phyloP scores from a whole-genome alignment of 2,888 invertebrate species.

The Drosophila conformis region DNA sequence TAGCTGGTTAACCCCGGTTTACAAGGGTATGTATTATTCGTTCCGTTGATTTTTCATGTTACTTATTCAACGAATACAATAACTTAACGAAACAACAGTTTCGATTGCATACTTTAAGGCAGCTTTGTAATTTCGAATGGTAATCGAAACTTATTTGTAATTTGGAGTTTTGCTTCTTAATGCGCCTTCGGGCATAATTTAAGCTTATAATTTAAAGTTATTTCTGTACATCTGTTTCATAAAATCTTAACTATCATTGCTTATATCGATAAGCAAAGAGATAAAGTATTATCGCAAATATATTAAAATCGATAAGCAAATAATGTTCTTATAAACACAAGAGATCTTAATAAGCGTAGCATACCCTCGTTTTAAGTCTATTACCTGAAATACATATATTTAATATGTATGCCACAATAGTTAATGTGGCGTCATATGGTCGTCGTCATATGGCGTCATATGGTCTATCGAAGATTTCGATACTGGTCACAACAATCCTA shows the following conservation, averaged over 20 bases:
- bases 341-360: background rate
- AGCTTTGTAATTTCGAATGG: background rate
- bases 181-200: too few relatives aligned
- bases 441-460: background rate
- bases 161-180: background rate
- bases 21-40: background rate
- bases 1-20: background rate
- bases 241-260: background rate
- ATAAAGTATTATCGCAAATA: background rate
- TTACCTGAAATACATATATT: too few relatives aligned
- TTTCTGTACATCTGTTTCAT: too few relatives aligned
- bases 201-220: background rate
- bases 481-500: background rate
- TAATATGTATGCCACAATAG: background rate
- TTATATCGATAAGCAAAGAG: background rate
- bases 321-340: background rate
- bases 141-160: background rate
- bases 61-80: conserved; percentile 8
- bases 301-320: background rate
- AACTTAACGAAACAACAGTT: conserved; percentile 31
- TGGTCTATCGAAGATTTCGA: background rate
- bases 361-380: background rate
- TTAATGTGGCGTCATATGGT: too few relatives aligned
- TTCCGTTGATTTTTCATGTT: background rate
- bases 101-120: conserved; percentile 38